These are phyloP conservation scores for Psilopsiagon aurifrons DNA, from an alignment of 2,113 vertebrate genomes.

Conservation along the genomic window DNA sequence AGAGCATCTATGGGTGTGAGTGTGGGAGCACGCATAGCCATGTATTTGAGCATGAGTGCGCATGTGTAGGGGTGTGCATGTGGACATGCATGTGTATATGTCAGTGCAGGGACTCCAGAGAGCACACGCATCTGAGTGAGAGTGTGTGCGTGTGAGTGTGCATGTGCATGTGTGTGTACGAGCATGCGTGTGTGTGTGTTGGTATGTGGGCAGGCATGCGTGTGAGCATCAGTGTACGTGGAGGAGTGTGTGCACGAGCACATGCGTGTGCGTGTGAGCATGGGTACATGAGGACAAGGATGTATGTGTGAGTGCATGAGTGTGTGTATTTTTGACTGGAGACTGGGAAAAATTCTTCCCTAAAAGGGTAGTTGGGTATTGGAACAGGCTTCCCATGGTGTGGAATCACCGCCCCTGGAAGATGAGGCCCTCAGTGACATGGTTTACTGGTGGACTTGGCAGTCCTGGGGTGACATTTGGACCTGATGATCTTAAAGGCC, in stretches of 20 bases:
- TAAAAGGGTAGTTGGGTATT: not conserved
- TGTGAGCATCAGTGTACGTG: rapidly evolving
- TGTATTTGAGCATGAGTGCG: not conserved
- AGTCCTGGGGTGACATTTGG: not conserved
- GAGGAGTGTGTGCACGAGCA: no score
- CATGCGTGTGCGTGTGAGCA: not conserved
- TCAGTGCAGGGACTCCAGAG: not conserved
- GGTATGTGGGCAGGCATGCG: no score
- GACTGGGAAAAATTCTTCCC: not conserved
- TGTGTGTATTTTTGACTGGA: not conserved
- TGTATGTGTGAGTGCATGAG: not conserved
- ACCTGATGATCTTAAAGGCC: not conserved
- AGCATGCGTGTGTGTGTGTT: no score
- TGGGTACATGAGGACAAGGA: not conserved
- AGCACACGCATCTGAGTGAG: not conserved
- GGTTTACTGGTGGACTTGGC: not conserved
- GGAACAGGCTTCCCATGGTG: not conserved
- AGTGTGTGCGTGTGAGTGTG: not conserved
- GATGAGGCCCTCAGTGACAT: not conserved
- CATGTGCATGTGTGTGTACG: no score
- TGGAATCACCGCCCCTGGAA: not conserved
- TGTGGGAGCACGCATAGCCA: not conserved
- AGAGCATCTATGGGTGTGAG: rapidly evolving
- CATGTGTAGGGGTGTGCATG: not conserved
- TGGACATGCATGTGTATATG: not conserved